These are phyloP conservation scores for Indicator maculatus DNA, from an alignment of 2,113 vertebrate genomes.

Conservation along the genomic window DNA sequence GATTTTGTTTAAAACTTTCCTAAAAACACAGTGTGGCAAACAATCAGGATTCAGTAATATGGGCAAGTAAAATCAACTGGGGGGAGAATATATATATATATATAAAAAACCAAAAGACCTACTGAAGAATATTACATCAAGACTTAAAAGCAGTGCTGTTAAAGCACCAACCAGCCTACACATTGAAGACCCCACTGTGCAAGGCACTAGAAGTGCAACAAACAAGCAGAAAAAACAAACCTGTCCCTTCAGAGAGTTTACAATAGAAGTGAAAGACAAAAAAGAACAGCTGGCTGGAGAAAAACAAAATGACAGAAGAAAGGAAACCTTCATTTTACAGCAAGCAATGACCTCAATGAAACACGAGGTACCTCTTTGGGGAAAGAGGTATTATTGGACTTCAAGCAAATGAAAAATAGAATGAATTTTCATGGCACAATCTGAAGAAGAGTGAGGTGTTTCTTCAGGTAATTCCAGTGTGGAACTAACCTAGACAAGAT, in stretches of 20 bases:
- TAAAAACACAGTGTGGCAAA: neutral
- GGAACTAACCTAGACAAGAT: accelerated
- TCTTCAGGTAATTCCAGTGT: neutral
- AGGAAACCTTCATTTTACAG: neutral
- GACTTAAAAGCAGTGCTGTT: neutral
- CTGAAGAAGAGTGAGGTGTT: neutral
- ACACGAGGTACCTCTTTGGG: neutral
- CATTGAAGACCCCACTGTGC: neutral
- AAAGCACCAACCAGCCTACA: neutral
- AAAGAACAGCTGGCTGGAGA: neutral
- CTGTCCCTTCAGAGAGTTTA: neutral
- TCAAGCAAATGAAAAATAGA: neutral
- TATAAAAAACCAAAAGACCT: neutral
- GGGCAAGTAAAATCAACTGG: neutral
- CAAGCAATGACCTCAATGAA: neutral
- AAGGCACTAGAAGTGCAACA: neutral
- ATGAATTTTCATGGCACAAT: neutral
- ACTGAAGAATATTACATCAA: neutral
- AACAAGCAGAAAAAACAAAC: neutral
- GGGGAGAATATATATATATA: no score
- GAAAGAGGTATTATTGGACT: accelerated
- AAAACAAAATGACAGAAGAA: neutral
- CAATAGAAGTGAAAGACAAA: neutral
- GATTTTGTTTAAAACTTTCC: neutral
- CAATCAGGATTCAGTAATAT: neutral